These are phyloP conservation scores for Brachionus plicatilis DNA, from an alignment of 1,140 invertebrate species.

Conservation along the genomic window DNA sequence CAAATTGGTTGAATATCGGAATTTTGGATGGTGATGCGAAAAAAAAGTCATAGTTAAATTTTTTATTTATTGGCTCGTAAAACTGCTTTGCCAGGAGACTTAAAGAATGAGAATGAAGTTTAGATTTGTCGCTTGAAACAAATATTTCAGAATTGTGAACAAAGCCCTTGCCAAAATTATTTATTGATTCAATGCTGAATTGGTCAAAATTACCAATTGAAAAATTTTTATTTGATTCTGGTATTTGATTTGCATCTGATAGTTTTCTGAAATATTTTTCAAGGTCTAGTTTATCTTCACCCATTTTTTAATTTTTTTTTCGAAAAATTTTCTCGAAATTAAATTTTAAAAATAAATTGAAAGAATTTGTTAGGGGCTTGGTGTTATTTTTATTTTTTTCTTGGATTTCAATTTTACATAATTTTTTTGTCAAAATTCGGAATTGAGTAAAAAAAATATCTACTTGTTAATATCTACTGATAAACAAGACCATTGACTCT, in stretches of 20 bases:
- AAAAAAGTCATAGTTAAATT: conserved; percentile 7
- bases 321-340: background rate
- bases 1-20: background rate
- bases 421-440: too few relatives aligned
- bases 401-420: too few relatives aligned
- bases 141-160: background rate
- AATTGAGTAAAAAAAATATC: too few relatives aligned
- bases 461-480: too few relatives aligned
- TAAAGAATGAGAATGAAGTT: background rate
- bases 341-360: background rate
- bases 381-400: too few relatives aligned
- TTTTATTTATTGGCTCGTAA: conserved; percentile 2
- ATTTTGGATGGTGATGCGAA: conserved; percentile 1
- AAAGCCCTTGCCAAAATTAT: background rate
- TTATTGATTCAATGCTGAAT: background rate
- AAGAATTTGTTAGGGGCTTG: background rate
- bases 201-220: background rate
- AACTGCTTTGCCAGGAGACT: background rate
- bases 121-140: background rate
- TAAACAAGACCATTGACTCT: too few relatives aligned
- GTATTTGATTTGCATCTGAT: background rate
- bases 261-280: background rate
- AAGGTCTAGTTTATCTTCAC: background rate
- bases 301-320: background rate
- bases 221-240: background rate